Base-by-base conservation (phyloP, 2,113 vertebrate species). In the Sorex araneus region DNA sequence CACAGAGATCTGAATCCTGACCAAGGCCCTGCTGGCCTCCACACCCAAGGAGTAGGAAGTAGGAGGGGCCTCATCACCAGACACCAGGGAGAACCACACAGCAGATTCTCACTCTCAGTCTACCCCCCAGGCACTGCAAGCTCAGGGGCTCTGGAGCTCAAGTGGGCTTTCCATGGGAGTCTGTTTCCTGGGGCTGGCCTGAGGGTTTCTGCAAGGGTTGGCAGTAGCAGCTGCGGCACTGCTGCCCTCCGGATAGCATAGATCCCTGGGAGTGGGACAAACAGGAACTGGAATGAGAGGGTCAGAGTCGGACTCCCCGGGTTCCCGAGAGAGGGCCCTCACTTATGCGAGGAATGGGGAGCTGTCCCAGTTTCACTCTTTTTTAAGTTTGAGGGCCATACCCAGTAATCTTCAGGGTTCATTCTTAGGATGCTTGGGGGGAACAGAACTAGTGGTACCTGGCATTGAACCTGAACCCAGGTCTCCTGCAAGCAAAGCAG, bases 41-140 rank as follows among this genome's bases (percentile, higher is more conserved):
- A 63, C 86, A 93, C 84, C 47, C 84, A 64, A 50, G 66, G 63
- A 96, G 69, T 91, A 93, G 95, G 96, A 97, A 96, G 89, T 96
- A 73, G 95, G 94, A 91, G 92, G 89, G 66, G 84, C 91, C 60
- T 80, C 50, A 2, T 45, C 16, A 28, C 43, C 45, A 77, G 32
- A n/a, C 60, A 15, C 25, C 6, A 1, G 47, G 84, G 84, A 83
- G 50, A 91, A 87, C 34, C 50, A 32, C 13, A 78, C 6, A 77
- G 4, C 45, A 77, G 79, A 87, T 40, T 92, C 76, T 81, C 63
- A 67, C 27, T 70, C 1, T 64, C 19, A 45, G 40, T 32, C 84
- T 50, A 81, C 40, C 74, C 47, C 12, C 74, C 69, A 57, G 64
- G 47, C 13, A 0, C n/a, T 13, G 18, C n/a, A 16, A 80, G n/a